Conservation (phyloP, 2,797 vertebrate species). For the Sarcophilus harrisii region DNA sequence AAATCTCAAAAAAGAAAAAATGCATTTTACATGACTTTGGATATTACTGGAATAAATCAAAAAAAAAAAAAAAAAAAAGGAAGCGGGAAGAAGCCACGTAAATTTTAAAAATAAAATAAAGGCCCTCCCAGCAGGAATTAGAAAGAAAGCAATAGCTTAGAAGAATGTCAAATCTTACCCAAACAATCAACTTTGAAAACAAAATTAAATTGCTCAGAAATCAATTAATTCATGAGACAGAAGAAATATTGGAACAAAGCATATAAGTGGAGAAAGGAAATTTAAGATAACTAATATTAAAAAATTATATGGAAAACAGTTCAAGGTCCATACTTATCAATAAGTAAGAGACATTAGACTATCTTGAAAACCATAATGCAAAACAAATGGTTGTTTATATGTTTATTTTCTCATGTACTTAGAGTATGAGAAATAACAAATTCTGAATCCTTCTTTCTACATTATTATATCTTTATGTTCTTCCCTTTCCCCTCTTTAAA, state of each 20-base stretch:
- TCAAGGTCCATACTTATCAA: background rate
- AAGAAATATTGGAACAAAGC: background rate
- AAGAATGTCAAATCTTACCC: background rate
- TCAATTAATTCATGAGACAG: background rate
- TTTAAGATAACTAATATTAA: background rate
- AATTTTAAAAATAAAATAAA: background rate
- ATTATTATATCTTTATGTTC: fast-evolving
- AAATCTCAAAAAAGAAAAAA: background rate
- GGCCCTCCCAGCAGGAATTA: background rate
- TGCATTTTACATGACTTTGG: background rate
- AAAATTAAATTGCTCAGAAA: background rate
- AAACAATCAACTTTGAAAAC: background rate
- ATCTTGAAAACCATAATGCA: background rate
- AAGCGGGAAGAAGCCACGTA: background rate
- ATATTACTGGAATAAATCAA: background rate
- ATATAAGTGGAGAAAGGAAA: background rate
- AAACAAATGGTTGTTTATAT: background rate
- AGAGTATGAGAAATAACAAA: background rate
- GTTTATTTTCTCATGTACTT: background rate
- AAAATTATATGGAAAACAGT: background rate
- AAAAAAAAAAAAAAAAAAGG: background rate
- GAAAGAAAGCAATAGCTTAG: background rate
- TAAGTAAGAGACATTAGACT: background rate
- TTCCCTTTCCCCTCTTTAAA: no score
- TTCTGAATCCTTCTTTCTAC: no score